These are phyloP conservation scores for Lasioglossum leucozonium DNA, from an alignment of 2,888 invertebrate genomes.

Conservation along the genomic window DNA sequence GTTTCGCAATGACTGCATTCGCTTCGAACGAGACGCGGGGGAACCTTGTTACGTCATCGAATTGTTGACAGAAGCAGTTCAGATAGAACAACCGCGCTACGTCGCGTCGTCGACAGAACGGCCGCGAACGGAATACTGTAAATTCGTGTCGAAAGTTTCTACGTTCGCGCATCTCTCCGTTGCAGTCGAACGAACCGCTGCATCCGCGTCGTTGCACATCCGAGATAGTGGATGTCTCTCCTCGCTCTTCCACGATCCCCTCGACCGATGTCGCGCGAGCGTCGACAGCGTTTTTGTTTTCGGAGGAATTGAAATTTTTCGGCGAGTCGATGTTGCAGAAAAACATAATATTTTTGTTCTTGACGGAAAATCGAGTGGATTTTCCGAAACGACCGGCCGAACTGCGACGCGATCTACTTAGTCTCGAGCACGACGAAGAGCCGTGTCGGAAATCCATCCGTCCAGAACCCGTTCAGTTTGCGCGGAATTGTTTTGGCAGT, in stretches of 20 bases:
- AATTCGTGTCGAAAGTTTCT: constrained; percentile 48
- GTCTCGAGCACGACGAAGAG: not conserved
- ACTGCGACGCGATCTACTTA: not conserved
- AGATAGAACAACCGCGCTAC: not conserved
- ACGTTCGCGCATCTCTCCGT: constrained; percentile 26
- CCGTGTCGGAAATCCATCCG: not conserved
- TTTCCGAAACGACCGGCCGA: not conserved
- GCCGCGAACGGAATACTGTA: constrained; percentile 27
- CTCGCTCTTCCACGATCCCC: not conserved
- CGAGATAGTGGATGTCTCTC: constrained; percentile 10
- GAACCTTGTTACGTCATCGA: constrained; percentile 42
- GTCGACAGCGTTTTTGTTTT: not conserved
- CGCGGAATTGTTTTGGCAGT: not conserved
- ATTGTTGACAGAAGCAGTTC: constrained; percentile 40
- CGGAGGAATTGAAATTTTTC: not conserved
- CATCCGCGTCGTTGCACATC: constrained; percentile 35
- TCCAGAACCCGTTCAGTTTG: not conserved
- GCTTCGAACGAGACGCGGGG: constrained; percentile 3
- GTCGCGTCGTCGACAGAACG: constrained; percentile 20
- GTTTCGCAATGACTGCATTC: constrained; percentile 11
- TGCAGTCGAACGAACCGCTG: constrained; percentile 30
- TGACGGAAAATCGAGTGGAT: not conserved
- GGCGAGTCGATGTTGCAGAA: not conserved
- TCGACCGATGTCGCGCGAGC: not conserved
- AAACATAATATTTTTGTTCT: not conserved